Percentiles rank a stretch among this genome's conserved stretches.
These are phyloP conservation scores for Pristionchus arcanus DNA, from an alignment of 2,888 invertebrate species.

Conservation along the genomic window DNA sequence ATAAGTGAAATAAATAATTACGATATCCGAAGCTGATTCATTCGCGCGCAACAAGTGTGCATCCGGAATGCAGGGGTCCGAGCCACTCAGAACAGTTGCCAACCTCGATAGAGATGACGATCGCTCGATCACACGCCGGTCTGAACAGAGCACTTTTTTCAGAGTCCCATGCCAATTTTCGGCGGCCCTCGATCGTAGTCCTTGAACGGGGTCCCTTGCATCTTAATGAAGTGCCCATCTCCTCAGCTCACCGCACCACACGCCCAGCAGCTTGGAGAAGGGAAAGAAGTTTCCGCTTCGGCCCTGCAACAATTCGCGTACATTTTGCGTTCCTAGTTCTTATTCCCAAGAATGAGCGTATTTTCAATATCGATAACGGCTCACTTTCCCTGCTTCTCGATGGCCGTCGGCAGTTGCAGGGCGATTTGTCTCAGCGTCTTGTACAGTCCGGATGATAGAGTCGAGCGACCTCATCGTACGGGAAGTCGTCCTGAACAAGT, in stretches of 20 bases:
- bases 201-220: no score
- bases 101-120: constrained; percentile 63
- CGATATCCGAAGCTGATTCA: no score
- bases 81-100: constrained; percentile 67
- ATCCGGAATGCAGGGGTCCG: constrained; percentile 66
- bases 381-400: constrained; percentile 4
- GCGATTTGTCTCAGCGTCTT: constrained; percentile 14
- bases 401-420: background rate
- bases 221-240: no score
- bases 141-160: background rate
- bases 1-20: no score
- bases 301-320: background rate
- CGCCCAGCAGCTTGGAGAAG: constrained; percentile 7
- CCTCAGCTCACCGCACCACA: constrained; percentile 45
- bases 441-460: constrained; percentile 26
- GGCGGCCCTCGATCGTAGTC: no score
- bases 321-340: no score
- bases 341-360: no score
- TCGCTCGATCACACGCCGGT: constrained; percentile 59
- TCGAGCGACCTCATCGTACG: background rate
- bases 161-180: background rate
- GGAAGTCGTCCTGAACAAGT: constrained; percentile 34
- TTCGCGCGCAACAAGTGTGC: constrained; percentile 72
- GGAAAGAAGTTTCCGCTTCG: constrained; percentile 8
- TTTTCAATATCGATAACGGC: no score